Base-by-base conservation (phyloP, 2,113 vertebrate species). In the Hippocampus comes region DNA sequence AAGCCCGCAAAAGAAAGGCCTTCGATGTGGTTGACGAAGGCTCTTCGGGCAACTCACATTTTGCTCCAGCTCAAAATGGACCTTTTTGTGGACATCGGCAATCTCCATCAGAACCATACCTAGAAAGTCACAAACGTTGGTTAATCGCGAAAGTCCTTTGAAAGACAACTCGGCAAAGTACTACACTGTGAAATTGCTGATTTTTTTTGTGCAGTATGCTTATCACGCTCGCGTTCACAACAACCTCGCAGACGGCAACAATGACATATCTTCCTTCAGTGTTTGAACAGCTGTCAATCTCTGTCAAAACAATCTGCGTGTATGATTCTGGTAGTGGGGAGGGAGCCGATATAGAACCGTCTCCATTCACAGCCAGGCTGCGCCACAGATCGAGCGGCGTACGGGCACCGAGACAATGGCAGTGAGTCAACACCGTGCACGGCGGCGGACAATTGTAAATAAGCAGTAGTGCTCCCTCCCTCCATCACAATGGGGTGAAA, bases 61-160 rank as follows among this genome's bases (percentile, higher is more conserved):
- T 80, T 98, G 95, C 30, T 98, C 96, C 69, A 98, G 80, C 68
- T 93, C 95, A 78, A 89, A 89, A n/a, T 96, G 94, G 67, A 97
- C 91, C 86, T 94, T 97, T 91, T 91, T 95, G 83, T 99, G 95
- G 5, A 92, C 90, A 63, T 91, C 95, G 14, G 96, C 94, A 69
- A 99, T 98, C 82, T 99, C 97, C 88, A 95, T 90, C 48, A 98
- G 92, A 78, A 98, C 96, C 53, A 92, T 91, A 49, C 97, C 97
- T 99, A 85, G 70, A 74, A 49, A 76, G 42, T 89, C 61, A n/a
- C 21, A 38, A 57, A 30, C 8, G 4, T 21, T 25, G 34, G 34
- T 64, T 2, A 42, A 64, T 64, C 5, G 23, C 43, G 0, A 1
- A 10, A 2, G 1, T 11, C 27, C 14, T 63, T 7, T 3, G 20